Conservation (phyloP, 2,797 vertebrate species). For the Otolemur crassicaudatus region DNA sequence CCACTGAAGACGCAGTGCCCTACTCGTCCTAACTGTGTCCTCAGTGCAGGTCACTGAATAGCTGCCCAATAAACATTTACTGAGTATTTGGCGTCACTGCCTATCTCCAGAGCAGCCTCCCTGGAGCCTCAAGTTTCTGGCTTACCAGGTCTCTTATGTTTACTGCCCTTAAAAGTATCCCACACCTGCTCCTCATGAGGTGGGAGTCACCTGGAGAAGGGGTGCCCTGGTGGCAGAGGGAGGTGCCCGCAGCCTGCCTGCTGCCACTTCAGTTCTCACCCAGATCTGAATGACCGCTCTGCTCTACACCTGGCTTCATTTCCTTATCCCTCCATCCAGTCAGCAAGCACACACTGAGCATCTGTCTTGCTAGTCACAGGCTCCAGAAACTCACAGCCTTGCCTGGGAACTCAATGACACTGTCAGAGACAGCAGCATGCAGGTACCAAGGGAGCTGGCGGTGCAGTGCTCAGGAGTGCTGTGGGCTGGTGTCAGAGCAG, state of each 20-base stretch:
- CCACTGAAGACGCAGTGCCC: background rate
- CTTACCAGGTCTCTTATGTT: conserved; percentile 6
- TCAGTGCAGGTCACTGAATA: background rate
- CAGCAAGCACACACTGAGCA: background rate
- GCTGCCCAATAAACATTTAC: background rate
- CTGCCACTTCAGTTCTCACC: background rate
- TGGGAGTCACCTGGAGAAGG: background rate
- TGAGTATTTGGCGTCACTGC: background rate
- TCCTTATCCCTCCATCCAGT: background rate
- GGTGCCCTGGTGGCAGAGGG: background rate
- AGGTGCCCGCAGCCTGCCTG: background rate
- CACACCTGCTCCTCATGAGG: background rate
- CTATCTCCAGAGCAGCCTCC: background rate
- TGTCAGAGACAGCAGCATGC: background rate
- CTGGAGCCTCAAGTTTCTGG: background rate
- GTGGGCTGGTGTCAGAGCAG: background rate
- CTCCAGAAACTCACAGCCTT: background rate
- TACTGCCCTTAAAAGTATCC: background rate
- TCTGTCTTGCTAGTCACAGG: background rate
- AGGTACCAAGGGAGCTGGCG: background rate
- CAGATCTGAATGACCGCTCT: background rate
- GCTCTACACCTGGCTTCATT: background rate
- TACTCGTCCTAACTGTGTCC: background rate
- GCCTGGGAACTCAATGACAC: background rate
- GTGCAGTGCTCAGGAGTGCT: background rate